Conservation (phyloP, 1,140 invertebrate species). For the Helicoverpa zea region DNA sequence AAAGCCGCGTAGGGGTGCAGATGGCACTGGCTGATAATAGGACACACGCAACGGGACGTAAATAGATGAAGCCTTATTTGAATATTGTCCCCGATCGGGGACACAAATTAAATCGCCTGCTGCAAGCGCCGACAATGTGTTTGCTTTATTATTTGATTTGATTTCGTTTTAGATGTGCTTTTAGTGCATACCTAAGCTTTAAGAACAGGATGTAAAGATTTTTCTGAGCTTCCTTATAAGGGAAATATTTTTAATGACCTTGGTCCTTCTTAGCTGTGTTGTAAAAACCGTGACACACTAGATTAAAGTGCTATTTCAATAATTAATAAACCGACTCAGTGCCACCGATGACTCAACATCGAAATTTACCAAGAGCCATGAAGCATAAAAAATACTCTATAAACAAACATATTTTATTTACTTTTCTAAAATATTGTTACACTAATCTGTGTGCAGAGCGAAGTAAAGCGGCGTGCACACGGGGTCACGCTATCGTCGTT, state of each 20-base stretch:
- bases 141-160: conserved; percentile 61
- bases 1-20: conserved; percentile 65
- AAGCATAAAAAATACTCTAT: no score
- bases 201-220: no score
- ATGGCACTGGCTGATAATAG: conserved; percentile 82
- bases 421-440: conserved; percentile 14
- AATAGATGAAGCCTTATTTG: conserved; percentile 86
- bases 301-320: no score
- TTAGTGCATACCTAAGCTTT: no score
- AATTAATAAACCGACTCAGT: no score
- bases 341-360: no score
- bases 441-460: conserved; percentile 32
- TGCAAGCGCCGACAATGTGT: conserved; percentile 69
- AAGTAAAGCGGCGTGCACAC: conserved; percentile 46
- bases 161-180: conserved; percentile 7
- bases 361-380: no score
- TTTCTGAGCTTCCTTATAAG: no score
- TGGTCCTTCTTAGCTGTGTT: no score
- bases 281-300: no score
- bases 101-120: conserved; percentile 79
- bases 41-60: conserved; percentile 77
- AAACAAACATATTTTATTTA: background rate
- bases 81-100: conserved; percentile 83
- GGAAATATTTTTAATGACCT: no score
- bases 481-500: conserved; percentile 48